These are phyloP conservation scores for Pongo abelii DNA, from an alignment of 2,113 vertebrate genomes.

Conservation along the genomic window DNA sequence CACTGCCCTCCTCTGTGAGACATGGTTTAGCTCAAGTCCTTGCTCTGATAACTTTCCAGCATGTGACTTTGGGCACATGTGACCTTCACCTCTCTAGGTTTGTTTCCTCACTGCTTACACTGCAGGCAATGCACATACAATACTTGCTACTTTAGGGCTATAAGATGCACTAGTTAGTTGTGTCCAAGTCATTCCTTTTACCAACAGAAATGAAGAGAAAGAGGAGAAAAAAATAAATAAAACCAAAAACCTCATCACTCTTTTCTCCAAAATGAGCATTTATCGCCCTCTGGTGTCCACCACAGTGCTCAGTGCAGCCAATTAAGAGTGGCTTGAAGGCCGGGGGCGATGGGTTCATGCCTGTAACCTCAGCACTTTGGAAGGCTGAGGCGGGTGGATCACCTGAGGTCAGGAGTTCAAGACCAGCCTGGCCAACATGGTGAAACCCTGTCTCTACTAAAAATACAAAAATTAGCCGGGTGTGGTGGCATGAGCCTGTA, in stretches of 20 bases:
- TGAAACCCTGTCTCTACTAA: no score
- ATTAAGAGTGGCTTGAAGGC: neutral
- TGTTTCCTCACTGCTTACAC: neutral
- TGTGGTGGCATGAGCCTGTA: no score
- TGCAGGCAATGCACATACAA: neutral
- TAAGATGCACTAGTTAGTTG: neutral
- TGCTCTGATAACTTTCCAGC: neutral
- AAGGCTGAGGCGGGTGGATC: no score
- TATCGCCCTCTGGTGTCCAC: slow-evolving; percentile 41
- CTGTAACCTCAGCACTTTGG: no score
- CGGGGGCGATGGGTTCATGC: no score
- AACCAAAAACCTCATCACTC: neutral
- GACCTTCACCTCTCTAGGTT: neutral
- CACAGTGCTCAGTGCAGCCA: neutral
- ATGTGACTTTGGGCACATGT: neutral
- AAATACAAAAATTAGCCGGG: no score
- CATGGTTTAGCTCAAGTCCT: neutral
- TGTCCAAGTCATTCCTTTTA: neutral
- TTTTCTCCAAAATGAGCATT: neutral
- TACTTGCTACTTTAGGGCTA: neutral
- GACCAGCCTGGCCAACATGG: no score
- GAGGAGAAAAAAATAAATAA: no score
- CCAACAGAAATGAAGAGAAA: neutral
- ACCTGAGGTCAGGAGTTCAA: no score
- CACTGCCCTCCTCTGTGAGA: neutral